These are phyloP conservation scores for Saccopteryx bilineata DNA, from an alignment of 2,113 vertebrate species.

Conservation along the genomic window DNA sequence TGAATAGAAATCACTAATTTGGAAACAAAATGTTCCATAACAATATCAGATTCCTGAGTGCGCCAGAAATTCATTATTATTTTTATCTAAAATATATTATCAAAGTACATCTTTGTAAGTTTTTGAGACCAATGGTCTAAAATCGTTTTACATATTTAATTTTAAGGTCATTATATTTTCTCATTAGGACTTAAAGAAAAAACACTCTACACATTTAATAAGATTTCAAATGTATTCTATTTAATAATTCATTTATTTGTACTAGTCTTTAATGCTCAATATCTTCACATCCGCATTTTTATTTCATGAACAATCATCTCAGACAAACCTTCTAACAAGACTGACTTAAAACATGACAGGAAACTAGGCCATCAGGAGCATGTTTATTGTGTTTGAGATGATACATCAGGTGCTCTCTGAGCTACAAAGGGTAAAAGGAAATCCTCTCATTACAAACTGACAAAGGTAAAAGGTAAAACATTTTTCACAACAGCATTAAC, in stretches of 20 bases:
- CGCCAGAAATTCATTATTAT: slow-evolving; percentile 37
- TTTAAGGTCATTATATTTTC: slow-evolving; percentile 60
- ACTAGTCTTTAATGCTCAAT: slow-evolving; percentile 84
- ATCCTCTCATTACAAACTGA: slow-evolving; percentile 97
- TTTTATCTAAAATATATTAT: slow-evolving; percentile 21
- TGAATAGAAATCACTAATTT: slow-evolving; percentile 36
- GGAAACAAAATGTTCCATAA: slow-evolving; percentile 46
- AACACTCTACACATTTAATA: slow-evolving; percentile 61
- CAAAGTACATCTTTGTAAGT: slow-evolving; percentile 41
- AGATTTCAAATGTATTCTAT: slow-evolving; percentile 75
- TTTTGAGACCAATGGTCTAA: slow-evolving; percentile 65
- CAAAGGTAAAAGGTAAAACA: slow-evolving; percentile 96
- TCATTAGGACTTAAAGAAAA: slow-evolving; percentile 54
- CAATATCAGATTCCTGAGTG: neutral
- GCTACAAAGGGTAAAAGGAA: slow-evolving; percentile 96
- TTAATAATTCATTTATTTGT: slow-evolving; percentile 84
- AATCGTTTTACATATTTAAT: slow-evolving; percentile 66
- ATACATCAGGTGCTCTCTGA: slow-evolving; percentile 96
- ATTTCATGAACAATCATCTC: slow-evolving; percentile 87
- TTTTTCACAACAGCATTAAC: slow-evolving; percentile 97
- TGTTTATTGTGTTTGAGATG: slow-evolving; percentile 96
- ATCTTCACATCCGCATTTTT: slow-evolving; percentile 80
- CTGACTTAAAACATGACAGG: slow-evolving; percentile 90
- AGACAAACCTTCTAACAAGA: slow-evolving; percentile 87
- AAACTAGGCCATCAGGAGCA: slow-evolving; percentile 92